Percentiles rank a stretch among this genome's conserved stretches.
These are phyloP conservation scores for Bungarus multicinctus DNA, from an alignment of 2,113 vertebrate genomes.

Conservation along the genomic window DNA sequence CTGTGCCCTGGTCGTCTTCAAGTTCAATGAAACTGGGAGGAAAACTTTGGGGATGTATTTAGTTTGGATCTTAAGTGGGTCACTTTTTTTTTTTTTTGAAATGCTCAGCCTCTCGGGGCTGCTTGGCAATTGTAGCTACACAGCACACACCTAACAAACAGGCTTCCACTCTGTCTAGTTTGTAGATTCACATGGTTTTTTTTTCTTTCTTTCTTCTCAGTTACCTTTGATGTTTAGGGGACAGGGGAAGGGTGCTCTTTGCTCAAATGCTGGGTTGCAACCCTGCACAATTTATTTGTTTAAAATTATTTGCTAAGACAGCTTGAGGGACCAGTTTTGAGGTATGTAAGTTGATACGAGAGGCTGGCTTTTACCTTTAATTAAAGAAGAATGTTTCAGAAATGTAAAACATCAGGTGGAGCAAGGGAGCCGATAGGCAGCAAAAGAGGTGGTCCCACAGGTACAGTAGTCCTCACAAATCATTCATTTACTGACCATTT, in stretches of 20 bases:
- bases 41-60: neutral
- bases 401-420: neutral
- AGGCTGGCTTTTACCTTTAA: neutral
- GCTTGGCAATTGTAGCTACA: no score
- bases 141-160: neutral
- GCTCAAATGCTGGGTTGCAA: neutral
- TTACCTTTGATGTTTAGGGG: neutral
- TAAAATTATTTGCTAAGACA: neutral
- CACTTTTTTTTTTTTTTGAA: neutral
- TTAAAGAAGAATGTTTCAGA: neutral
- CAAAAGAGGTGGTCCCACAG: neutral
- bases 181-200: neutral
- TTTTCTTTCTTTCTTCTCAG: neutral
- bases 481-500: neutral
- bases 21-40: neutral
- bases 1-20: neutral
- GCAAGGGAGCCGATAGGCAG: neutral
- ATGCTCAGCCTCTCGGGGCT: no score
- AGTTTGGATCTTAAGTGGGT: neutral
- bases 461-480: neutral
- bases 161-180: neutral
- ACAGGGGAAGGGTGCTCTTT: neutral
- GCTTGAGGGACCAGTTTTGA: neutral
- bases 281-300: neutral
- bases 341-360: neutral